Evolutionary conservation across 2,113 vertebrate species (phyloP), one percentile per base, ranked within the genome.

Genomic region (Oreochromis aureus): DNA sequence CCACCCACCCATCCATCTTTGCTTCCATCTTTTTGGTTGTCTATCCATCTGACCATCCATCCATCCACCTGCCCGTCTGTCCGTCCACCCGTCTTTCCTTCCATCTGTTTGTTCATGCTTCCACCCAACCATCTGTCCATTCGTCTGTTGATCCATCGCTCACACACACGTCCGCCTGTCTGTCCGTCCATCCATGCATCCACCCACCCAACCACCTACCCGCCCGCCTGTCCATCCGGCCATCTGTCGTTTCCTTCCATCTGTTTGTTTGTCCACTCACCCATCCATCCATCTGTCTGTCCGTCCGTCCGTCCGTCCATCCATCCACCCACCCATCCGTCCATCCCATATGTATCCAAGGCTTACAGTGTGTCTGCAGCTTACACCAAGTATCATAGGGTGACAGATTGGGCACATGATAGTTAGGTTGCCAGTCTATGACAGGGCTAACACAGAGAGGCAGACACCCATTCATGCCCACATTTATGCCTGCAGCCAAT

Each of bases 251-350:
- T 34, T 32, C 30, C 32, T 6, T 34, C 32, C 32, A 34, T 34
- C 32, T 36, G 34, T 36, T 32, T 2, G 32, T 34, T 6, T 2
- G 6, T 34, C 32, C 6, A 34, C 6, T 6, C 51, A 54, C 1
- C 51, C 19, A 6, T 3, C 53, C 53, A 34, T 34, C 32, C 32
- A 34, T 55, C 54, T 6, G 2, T 55, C 12, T 6, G 3, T 55
- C 12, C n/a, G 0, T 15, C 24, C 1, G 4, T 30, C 22, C 0
- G 0, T 27, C 56, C 7, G 0, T 59, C 15, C 5, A 0, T 10
- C 8, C 16, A 8, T 2, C 7, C 7, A 4, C 19, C 48, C 3
- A 19, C 15, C 63, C 36, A 16, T 6, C 66, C 66, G 2, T 6
- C 46, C 46, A 18, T 18, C 39, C 39, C 69, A 22, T 39, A 27